Conservation (phyloP, 2,797 vertebrate species). For the Peromyscus nudipes region DNA sequence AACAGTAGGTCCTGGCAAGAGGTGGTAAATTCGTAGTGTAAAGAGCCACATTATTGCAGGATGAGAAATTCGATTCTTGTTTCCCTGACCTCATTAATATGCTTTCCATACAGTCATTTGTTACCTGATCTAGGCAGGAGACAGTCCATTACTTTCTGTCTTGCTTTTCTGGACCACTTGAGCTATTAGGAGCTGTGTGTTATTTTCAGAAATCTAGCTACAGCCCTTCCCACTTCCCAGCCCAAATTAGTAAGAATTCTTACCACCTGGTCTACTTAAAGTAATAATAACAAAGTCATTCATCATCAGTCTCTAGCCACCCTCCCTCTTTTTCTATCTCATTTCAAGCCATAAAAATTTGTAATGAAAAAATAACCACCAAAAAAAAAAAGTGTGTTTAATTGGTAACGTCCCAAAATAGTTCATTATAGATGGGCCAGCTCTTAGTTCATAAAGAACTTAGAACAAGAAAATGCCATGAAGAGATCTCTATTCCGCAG, state of each 20-base stretch:
- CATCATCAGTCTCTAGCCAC: not conserved
- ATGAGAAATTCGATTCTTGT: constrained; percentile 27
- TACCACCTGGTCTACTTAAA: not conserved
- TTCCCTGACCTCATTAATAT: constrained; percentile 34
- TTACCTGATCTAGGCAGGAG: constrained; percentile 44
- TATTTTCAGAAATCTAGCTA: constrained; percentile 60
- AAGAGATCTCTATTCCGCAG: not conserved
- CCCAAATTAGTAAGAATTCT: not conserved
- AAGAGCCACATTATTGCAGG: not conserved
- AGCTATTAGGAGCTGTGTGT: not conserved
- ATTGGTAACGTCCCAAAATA: constrained; percentile 15
- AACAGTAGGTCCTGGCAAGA: constrained; percentile 8
- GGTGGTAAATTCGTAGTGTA: not conserved
- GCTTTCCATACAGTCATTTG: not conserved
- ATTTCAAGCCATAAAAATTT: constrained; percentile 20
- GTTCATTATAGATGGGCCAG: not conserved
- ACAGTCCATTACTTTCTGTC: not conserved
- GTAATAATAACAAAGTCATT: not conserved
- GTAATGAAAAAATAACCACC: not conserved
- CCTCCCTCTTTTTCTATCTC: not conserved
- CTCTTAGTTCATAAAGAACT: constrained; percentile 38
- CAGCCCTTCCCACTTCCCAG: not conserved
- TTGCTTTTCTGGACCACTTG: not conserved
- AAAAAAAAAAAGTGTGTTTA: not conserved
- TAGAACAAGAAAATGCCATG: constrained; percentile 11